Evolutionary conservation across 1,140 invertebrate genomes (phyloP).

Genomic region (Anagrus nilaparvatae): DNA sequence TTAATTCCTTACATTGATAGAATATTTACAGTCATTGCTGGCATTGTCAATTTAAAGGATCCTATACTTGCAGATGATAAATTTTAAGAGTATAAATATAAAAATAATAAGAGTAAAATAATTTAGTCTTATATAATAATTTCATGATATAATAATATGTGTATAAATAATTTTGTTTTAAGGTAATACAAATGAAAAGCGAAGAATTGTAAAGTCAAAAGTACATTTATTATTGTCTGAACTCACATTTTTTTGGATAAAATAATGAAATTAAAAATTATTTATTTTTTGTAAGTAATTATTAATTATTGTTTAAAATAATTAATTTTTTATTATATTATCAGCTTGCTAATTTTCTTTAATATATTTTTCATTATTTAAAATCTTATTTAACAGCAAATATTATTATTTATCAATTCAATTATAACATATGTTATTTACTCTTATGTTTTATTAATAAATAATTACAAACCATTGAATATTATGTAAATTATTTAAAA

Average conservation of each 20-base stretch:
- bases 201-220: neutral
- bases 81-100: neutral
- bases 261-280: neutral
- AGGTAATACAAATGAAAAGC: neutral
- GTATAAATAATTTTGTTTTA: neutral
- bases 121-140: neutral
- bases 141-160: neutral
- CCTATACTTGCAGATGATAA: neutral
- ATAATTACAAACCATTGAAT: too few species aligned
- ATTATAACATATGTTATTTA: too few species aligned
- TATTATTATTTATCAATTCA: too few species aligned
- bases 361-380: too few species aligned
- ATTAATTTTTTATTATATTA: too few species aligned
- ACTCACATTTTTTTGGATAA: neutral
- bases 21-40: neutral
- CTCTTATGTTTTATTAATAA: too few species aligned
- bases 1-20: neutral
- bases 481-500: too few species aligned
- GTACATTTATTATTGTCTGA: neutral
- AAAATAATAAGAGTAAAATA: too few species aligned
- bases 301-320: too few species aligned
- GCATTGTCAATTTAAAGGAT: neutral
- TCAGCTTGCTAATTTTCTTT: too few species aligned
- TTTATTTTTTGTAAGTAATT: too few species aligned
- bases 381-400: too few species aligned